Evolutionary conservation across 1,140 invertebrate species (phyloP), one percentile per base, ranked within the genome.

Genomic region (Drosophila novamexicana): DNA sequence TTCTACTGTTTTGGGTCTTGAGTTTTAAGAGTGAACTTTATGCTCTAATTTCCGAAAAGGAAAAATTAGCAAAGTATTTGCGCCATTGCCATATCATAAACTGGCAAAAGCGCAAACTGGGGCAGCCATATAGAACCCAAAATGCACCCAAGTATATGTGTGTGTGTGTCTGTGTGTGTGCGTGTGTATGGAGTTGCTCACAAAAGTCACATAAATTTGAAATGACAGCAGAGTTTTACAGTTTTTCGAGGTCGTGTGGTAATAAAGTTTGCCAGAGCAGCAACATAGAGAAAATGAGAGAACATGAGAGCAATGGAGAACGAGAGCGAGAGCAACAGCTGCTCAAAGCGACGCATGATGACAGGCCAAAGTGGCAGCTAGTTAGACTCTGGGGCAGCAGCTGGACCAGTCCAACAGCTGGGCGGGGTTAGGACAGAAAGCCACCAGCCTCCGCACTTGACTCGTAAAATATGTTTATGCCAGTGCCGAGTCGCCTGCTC

Each of bases 11-110:
- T 47, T 29, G 57, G 57, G 66, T 64, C 40, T 50, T 62, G 77
- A 83, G 68, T 89, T 89, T 86, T 86, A 82, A 79, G 79, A 89
- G 79, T 65, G 50, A 88, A 86, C 72, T 86, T 86, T 86, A 86
- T 86, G 83, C 83, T 86, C 83, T 86, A 86, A 86, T 86, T 88
- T 88, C 83, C 83, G 84, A 81, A 89, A 89, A 89, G 80, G 85
- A 88, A 89, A 89, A 88, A 89, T 89, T 89, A 88, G 84, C 77
- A 84, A 88, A 88, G 80, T 89, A 88, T 89, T 83, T 88, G 74
- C 84, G 61, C 84, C 80, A 88, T 86, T 78, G 84, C 84, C 84
- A 89, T 84, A 84, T 84, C 84, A 90, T 88, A 84, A 89, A 88
- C 71, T 78, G 69, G 61, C 62, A 64, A 73, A 65, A 78, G 53